Evolutionary conservation across 2,888 invertebrate species (phyloP).

Genomic region (Protophormia terraenovae): DNA sequence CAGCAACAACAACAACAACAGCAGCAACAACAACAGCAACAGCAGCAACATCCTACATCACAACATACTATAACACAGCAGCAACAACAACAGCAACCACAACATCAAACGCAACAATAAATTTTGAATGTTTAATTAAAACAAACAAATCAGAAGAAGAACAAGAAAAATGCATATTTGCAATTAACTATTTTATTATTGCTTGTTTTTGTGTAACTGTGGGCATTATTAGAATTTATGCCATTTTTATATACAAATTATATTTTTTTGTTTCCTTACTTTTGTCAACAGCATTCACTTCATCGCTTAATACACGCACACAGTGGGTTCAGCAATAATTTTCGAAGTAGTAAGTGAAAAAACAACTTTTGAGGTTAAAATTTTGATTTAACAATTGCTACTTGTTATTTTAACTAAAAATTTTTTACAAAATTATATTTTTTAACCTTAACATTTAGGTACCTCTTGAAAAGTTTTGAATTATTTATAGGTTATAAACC

Average conservation of each 20-base stretch:
- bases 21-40: conserved; percentile 68
- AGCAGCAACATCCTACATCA: conserved; percentile 72
- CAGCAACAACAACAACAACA: conserved; percentile 69
- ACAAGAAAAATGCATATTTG: conserved; percentile 25
- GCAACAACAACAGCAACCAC: conserved; percentile 41
- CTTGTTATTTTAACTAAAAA: no score
- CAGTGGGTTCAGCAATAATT: conserved; percentile 1
- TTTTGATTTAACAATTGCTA: no score
- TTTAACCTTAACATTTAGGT: no score
- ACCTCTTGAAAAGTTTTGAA: no score
- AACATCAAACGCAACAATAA: conserved; percentile 66
- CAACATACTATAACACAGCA: conserved; percentile 64
- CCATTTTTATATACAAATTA: conserved; percentile 23
- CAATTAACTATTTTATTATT: conserved; percentile 49
- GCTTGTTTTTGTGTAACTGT: conserved; percentile 38
- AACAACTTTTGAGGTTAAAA: no score
- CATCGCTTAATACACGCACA: neutral
- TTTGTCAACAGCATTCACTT: conserved; percentile 12
- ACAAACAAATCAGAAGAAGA: conserved; percentile 13
- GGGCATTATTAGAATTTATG: conserved; percentile 58
- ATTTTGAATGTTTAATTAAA: conserved; percentile 50
- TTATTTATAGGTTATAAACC: no score
- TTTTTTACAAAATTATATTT: no score
- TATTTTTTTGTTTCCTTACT: conserved; percentile 32
- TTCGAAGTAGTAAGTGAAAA: neutral